Base-by-base conservation (phyloP, 2,888 invertebrate species). In the Serrognathus titanus region DNA sequence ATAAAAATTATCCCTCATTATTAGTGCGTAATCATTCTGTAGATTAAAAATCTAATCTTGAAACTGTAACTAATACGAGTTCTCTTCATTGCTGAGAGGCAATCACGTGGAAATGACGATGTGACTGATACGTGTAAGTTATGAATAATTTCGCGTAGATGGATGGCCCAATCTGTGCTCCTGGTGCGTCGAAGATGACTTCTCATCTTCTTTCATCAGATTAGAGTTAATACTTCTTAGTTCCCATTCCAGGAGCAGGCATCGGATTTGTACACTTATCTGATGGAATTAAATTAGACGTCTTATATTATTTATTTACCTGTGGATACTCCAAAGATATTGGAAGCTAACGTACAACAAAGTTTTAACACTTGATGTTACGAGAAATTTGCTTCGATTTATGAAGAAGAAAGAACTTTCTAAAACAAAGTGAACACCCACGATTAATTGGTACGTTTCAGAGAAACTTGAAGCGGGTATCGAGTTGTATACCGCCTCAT, bases 111-210 rank as follows among this genome's bases (percentile, higher is more conserved):
- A 51, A 51, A 56, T 48, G 56, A 56, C 48, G 54, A 55, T 55
- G 49, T 55, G 54, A 58, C 58, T 54, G 58, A 58, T 58, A 58
- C 54, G 45, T 16, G 43, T 43, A 43, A 56, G 59, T 70, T 72
- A 73, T 74, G 73, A 72, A 73, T 74, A 73, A 74, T 73, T 74
- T 74, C 62, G 74, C 73, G 67, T 67, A 73, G 74, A 73, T 72
- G 68, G 69, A 73, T 73, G 70, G 65, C 67, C 71, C 72, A 71
- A 73, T 74, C 71, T 69, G 58, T 64, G 62, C 64, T 64, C 69
- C 70, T 60, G 68, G 63, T 63, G 69, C 58, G 66, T 59, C 60
- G 65, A 64, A 65, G 67, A 68, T 69, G 68, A 66, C 65, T 65
- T 66, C 66, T 67, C 68, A 64, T 68, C 69, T 67, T 65, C 62